Evolutionary conservation across 2,888 invertebrate genomes (phyloP).

Genomic region (Zaprionus bogoriensis): DNA sequence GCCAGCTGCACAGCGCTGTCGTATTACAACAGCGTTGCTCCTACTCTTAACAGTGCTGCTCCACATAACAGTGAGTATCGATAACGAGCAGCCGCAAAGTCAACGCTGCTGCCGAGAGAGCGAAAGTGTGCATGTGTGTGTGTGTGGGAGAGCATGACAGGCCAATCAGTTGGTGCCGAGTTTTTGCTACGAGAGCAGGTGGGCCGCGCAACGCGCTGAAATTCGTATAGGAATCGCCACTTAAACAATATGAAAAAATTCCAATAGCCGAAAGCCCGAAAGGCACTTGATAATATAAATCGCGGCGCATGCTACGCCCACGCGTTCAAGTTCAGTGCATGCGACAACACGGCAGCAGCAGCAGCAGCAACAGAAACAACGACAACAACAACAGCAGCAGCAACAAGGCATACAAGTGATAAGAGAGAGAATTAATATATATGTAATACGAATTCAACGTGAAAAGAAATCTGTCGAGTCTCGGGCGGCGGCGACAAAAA

Average conservation of each 20-base stretch:
- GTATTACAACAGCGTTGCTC: constrained; percentile 13
- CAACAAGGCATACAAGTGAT: constrained; percentile 41
- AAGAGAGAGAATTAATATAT: constrained; percentile 55
- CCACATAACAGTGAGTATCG: not conserved
- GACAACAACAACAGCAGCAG: constrained; percentile 6
- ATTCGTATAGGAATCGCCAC: constrained; percentile 52
- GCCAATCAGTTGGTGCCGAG: constrained; percentile 50
- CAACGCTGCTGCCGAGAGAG: constrained; percentile 27
- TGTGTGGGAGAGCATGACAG: constrained; percentile 20
- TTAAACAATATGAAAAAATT: constrained; percentile 65
- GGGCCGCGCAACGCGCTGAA: constrained; percentile 43
- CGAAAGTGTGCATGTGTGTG: constrained; percentile 2
- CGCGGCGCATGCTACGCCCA: constrained; percentile 58
- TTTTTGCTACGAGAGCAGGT: constrained; percentile 61
- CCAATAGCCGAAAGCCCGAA: constrained; percentile 67
- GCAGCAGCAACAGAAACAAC: constrained; percentile 31
- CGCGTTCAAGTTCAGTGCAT: constrained; percentile 66
- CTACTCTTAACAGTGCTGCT: constrained; percentile 2
- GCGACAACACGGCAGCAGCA: constrained; percentile 29
- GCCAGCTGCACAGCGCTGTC: too few species aligned
- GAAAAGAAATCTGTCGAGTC: constrained; percentile 52
- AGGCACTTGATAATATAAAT: constrained; percentile 58
- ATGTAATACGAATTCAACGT: constrained; percentile 59
- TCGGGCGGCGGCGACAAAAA: constrained; percentile 34
- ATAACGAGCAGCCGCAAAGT: constrained; percentile 2